Evolutionary conservation across 2,888 invertebrate genomes (phyloP).

Genomic region (Timandra comae): DNA sequence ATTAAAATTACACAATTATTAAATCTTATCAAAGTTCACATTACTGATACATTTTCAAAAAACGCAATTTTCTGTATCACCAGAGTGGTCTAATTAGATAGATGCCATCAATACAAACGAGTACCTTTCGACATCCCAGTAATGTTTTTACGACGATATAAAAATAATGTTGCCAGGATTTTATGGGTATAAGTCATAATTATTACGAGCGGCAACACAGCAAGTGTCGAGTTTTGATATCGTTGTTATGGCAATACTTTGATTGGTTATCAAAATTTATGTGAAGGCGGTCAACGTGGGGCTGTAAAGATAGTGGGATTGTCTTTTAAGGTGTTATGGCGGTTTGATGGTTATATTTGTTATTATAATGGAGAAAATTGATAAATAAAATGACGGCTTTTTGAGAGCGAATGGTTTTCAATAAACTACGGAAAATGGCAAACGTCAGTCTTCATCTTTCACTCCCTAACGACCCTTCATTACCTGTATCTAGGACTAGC

Average conservation of each 20-base stretch:
- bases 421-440: too few relatives aligned
- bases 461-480: too few relatives aligned
- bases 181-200: slow-evolving; percentile 50
- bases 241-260: slow-evolving; percentile 25
- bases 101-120: slow-evolving; percentile 34
- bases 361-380: too few relatives aligned
- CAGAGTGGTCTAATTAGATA: slow-evolving; percentile 26
- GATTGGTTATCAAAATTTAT: slow-evolving; percentile 20
- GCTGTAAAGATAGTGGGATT: not conserved
- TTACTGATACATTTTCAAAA: too few relatives aligned
- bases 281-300: not conserved
- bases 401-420: too few relatives aligned
- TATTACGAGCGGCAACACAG: slow-evolving; percentile 38
- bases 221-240: slow-evolving; percentile 17
- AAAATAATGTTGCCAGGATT: slow-evolving; percentile 47
- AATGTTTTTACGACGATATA: slow-evolving; percentile 44
- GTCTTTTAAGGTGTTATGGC: slow-evolving; percentile 3
- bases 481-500: too few relatives aligned
- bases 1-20: too few relatives aligned
- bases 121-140: slow-evolving; percentile 26
- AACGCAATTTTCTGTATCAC: too few relatives aligned
- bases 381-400: too few relatives aligned
- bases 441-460: too few relatives aligned
- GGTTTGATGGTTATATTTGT: slow-evolving; percentile 3
- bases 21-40: too few relatives aligned